Evolutionary conservation across 1,140 invertebrate species (phyloP), one percentile per base, ranked within the genome.

Genomic region (Panagrolaimus sp.): DNA sequence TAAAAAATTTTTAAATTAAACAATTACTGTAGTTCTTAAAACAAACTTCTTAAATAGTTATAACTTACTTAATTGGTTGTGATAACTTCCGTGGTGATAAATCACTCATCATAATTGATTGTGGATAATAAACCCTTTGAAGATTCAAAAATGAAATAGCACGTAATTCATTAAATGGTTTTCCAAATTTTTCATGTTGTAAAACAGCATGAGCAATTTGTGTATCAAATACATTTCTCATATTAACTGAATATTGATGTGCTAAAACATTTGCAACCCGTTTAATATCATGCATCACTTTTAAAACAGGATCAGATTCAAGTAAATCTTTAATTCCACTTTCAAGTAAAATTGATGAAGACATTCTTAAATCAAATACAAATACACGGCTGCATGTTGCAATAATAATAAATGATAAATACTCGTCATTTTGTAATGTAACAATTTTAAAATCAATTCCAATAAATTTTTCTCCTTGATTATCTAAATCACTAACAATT

Each of bases 231-330:
- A 96, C 90, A 84, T 91, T 91, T 63, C 87, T 87, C 71, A 97
- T 84, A 45, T 88, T 88, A 53, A 96, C 91, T 61, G 89, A 90
- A 86, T 91, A 95, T 81, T 95, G 92, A 83, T 89, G 88, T 84
- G 89, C 90, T 47, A 96, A 87, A 84, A 93, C 92, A 47, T 90
- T 90, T 71, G 91, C 91, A 82, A 93, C 91, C 84, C 93, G 93
- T 66, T 91, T 88, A 81, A 92, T 95, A 80, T 96, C 93, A 83
- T 97, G 93, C 78, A 94, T 90, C 25, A 97, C 89, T 87, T 97
- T 97, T 45, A 92, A 85, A 73, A 96, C 88, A 81, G 87, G 85
- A 47, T 89, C 87, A 81, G 89, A 90, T 84, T 94, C 91, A 31
- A 96, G 82, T 57, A 96, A 79, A 27, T 87, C 88, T 76, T 90